Base-by-base conservation (phyloP, 2,888 invertebrate species). In the Drosophila subsilvestris region DNA sequence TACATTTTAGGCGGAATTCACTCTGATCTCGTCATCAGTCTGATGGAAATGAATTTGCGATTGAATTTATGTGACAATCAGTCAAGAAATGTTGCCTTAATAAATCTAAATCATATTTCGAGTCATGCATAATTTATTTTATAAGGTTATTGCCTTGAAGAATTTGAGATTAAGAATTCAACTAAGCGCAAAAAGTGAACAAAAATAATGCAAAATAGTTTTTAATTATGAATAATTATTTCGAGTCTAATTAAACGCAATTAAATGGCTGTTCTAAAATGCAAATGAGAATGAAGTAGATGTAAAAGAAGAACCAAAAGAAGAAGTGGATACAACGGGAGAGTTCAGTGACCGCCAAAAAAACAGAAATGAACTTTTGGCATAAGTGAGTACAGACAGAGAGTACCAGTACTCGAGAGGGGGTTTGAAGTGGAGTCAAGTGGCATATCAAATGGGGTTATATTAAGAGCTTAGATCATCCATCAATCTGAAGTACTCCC, bases 221-320 rank as follows among this genome's bases (percentile, higher is more conserved):
- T 74, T 80, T 85, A 82, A 87, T 86, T 87, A 85, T 85, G 70
- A 70, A 76, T 80, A 87, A 85, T 86, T 79, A 79, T 75, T 82
- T 75, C 47, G 66, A 78, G 76, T 75, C 80, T 85, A 87, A 87
- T 85, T 87, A 85, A 87, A 83, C 78, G 75, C 76, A 79, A 86
- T 86, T 82, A 80, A 87, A 49, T 66, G 9, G 56, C 27, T 47
- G 29, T 45, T 56, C 53, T 42, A 51, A 75, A 72, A 85, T 85
- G 85, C 82, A 82, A 82, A 82, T 85, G 82, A 82, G 82, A 85
- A 85, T 79, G 82, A 85, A 80, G 63, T 68, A 79, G 75, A 76
- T 79, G 74, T 67, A 74, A 74, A 79, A 61, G 53, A 25, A 32
- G 29, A 14, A 59, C 25, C 69, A 73, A 32, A 43, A 69, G 54